Conservation (phyloP, 2,888 invertebrate species). For the Eurois occulta region DNA sequence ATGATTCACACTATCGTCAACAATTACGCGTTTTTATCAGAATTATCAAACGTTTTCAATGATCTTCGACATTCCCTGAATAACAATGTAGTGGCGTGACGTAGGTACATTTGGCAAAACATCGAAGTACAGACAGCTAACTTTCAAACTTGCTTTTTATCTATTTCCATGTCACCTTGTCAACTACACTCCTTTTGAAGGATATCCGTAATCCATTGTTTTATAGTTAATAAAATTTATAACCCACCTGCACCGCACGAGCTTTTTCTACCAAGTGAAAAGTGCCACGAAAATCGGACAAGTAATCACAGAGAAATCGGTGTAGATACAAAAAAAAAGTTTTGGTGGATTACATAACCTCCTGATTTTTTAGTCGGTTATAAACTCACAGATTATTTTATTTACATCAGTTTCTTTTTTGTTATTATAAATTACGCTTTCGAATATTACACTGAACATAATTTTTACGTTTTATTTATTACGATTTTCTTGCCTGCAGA, state of each 20-base stretch:
- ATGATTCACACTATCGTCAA: slow-evolving; percentile 46
- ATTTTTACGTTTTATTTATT: not conserved
- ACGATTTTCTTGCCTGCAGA: not conserved
- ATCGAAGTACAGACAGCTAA: not conserved
- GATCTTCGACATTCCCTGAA: slow-evolving; percentile 53
- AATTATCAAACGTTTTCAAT: slow-evolving; percentile 34
- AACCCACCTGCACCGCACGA: too few species aligned
- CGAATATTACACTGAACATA: not conserved
- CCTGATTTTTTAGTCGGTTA: too few species aligned
- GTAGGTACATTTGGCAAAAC: slow-evolving; percentile 36
- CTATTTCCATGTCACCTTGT: not conserved
- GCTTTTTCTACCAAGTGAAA: too few species aligned
- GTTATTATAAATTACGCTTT: not conserved
- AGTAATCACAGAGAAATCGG: too few species aligned
- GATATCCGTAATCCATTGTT: not conserved
- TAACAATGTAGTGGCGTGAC: slow-evolving; percentile 41
- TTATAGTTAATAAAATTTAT: not conserved
- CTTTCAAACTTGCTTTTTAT: not conserved
- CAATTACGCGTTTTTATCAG: slow-evolving; percentile 22
- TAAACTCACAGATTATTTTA: not conserved
- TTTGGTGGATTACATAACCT: too few species aligned
- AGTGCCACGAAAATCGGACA: too few species aligned
- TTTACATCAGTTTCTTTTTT: not conserved
- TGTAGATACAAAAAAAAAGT: too few species aligned
- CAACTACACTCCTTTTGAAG: not conserved